Evolutionary conservation across 2,113 vertebrate species (phyloP), one percentile per base, ranked within the genome.

Genomic region (Podilymbus podiceps): DNA sequence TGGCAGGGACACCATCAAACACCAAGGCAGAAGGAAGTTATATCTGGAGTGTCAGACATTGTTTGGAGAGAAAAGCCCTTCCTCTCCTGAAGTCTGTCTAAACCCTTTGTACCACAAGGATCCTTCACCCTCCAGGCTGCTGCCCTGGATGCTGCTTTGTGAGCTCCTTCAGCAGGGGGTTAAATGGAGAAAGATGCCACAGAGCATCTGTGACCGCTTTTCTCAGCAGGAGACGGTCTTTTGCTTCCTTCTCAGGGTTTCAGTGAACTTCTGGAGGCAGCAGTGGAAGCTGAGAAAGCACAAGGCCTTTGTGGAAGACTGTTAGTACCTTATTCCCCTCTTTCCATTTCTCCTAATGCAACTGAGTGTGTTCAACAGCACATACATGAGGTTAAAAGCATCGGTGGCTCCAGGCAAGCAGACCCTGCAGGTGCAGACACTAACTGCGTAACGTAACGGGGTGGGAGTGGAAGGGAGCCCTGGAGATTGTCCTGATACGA

Each of bases 371-470:
- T 58, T 67, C 66, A 60, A 15, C 24, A 31, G 56, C n/a, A 67
- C 13, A 27, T 0, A 0, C 22, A 17, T 1, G 31, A 66, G 25
- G 28, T 66, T 85, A 72, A 93, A 92, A 78, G 35, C n/a, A 20
- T 12, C 0, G 0, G 49, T 44, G 42, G 33, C 80, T 94, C 47
- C 20, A 85, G 62, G 42, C 0, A 0, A 87, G 42, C 2, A 2
- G 28, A 50, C 24, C 28, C 55, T 80, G 64, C 59, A 85, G 73
- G 38, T 47, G 76, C 78, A 75, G 77, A 52, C 19, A 42, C 25
- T 62, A 56, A 62, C 71, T 67, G 66, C 0, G 0, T 50, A 56
- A 90, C 0, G 0, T 50, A 56, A 90, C 8, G 33, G 64, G 15
- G 7, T 68, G 31, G 46, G 71, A 58, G 33, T 19, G 31, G 49